Conservation (phyloP, 1,140 invertebrate genomes). For the Pseudomyrmex gracilis region DNA sequence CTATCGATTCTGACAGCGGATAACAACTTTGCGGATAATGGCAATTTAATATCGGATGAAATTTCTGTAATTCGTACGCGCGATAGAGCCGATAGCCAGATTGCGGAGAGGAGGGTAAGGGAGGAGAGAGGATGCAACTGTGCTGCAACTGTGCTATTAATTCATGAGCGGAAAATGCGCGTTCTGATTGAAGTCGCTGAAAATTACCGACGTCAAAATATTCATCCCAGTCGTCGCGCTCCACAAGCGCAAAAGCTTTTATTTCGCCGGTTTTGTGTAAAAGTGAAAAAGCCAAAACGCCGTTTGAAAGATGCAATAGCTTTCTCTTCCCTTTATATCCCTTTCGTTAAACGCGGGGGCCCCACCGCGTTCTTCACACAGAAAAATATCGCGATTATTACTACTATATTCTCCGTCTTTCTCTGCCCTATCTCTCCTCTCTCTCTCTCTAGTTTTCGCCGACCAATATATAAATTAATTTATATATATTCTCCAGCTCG, state of each 20-base stretch:
- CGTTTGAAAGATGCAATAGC: slow-evolving; percentile 30
- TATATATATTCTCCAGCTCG: background rate
- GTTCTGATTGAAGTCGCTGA: slow-evolving; percentile 58
- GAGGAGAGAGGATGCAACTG: background rate
- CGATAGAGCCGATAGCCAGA: slow-evolving; percentile 58
- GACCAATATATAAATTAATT: slow-evolving; percentile 32
- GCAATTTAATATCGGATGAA: slow-evolving; percentile 61
- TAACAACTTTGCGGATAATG: slow-evolving; percentile 62
- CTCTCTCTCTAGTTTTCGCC: too few relatives aligned
- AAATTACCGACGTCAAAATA: slow-evolving; percentile 56
- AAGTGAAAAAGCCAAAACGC: slow-evolving; percentile 24
- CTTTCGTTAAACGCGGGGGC: background rate
- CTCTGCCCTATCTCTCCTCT: background rate
- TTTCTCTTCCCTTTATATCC: slow-evolving; percentile 3
- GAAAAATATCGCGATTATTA: background rate
- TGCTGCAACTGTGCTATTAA: slow-evolving; percentile 55
- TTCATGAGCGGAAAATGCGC: slow-evolving; percentile 60
- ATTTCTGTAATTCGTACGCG: slow-evolving; percentile 56
- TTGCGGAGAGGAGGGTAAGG: background rate
- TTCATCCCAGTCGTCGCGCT: slow-evolving; percentile 23
- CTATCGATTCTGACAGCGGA: slow-evolving; percentile 52
- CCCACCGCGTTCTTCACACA: background rate
- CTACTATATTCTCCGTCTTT: background rate
- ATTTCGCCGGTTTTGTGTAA: slow-evolving; percentile 21
- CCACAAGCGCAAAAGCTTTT: slow-evolving; percentile 34